Evolutionary conservation across 92 coral and sea anemone species (phyloP).

Genomic region (Chrysogorgia sp.): DNA sequence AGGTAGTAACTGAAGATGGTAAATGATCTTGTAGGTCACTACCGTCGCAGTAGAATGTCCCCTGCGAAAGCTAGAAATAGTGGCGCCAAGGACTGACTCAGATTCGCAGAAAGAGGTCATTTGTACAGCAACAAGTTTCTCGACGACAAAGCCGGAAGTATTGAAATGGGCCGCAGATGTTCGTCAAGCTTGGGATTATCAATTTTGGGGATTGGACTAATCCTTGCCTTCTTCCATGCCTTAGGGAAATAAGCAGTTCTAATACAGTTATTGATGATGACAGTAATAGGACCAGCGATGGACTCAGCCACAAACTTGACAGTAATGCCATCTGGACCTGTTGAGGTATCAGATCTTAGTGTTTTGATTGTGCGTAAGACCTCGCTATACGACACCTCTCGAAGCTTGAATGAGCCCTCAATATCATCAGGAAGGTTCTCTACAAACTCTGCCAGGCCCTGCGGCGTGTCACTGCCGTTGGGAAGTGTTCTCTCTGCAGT

Average conservation of each 20-base stretch:
- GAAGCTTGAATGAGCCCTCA: slow-evolving; percentile 15
- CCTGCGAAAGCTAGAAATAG: slow-evolving; percentile 48
- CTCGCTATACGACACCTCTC: slow-evolving; percentile 29
- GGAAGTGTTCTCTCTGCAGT: slow-evolving; percentile 57
- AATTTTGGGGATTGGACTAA: slow-evolving; percentile 15
- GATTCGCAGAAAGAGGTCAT: slow-evolving; percentile 14
- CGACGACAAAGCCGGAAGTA: slow-evolving; percentile 21
- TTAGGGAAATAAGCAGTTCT: neutral
- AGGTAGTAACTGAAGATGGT: no score
- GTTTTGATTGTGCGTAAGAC: slow-evolving; percentile 28
- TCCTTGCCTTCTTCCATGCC: slow-evolving; percentile 15
- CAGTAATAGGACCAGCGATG: slow-evolving; percentile 1
- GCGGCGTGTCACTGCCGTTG: slow-evolving; percentile 9
- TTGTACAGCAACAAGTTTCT: slow-evolving; percentile 23
- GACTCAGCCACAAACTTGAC: slow-evolving; percentile 7
- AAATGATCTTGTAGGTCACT: no score
- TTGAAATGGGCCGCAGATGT: slow-evolving; percentile 29
- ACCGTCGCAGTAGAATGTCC: slow-evolving; percentile 40
- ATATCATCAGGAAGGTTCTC: slow-evolving; percentile 22
- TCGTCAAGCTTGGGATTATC: slow-evolving; percentile 14
- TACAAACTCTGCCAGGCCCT: slow-evolving; percentile 1
- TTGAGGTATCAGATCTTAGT: slow-evolving; percentile 22
- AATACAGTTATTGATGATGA: slow-evolving; percentile 5
- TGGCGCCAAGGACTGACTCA: slow-evolving; percentile 28
- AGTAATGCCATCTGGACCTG: slow-evolving; percentile 31